Conservation (phyloP, 2,797 vertebrate genomes). For the Helarctos malayanus region DNA sequence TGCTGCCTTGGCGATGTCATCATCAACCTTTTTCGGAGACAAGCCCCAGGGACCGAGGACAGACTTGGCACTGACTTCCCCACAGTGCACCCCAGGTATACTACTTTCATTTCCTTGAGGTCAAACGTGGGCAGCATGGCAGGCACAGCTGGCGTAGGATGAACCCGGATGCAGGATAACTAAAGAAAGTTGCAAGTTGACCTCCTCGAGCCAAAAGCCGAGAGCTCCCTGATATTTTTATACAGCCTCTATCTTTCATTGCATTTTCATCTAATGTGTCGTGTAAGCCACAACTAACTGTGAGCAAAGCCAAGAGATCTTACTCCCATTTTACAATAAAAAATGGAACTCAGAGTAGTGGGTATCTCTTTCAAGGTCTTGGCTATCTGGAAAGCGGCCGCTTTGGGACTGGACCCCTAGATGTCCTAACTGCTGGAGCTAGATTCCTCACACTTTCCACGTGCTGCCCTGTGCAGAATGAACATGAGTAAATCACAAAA, state of each 20-base stretch:
- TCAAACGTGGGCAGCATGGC: background rate
- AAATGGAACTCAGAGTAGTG: background rate
- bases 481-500: background rate
- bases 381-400: background rate
- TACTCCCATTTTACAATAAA: slow-evolving; percentile 36
- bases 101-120: background rate
- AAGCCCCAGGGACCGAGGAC: background rate
- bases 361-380: background rate
- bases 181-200: background rate
- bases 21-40: background rate
- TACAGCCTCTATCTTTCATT: background rate
- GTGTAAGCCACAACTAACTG: background rate
- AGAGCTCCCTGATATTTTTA: background rate
- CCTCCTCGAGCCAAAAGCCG: background rate
- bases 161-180: background rate
- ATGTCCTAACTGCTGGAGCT: background rate
- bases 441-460: background rate
- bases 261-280: slow-evolving; percentile 18
- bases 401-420: background rate
- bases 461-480: background rate
- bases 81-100: background rate
- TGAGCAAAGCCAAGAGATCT: background rate
- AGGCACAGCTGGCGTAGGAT: background rate
- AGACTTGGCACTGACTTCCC: background rate
- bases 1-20: slow-evolving; percentile 1